phyloP scores from a whole-genome alignment of 2,888 invertebrate genomes.

The Drepana falcataria region DNA sequence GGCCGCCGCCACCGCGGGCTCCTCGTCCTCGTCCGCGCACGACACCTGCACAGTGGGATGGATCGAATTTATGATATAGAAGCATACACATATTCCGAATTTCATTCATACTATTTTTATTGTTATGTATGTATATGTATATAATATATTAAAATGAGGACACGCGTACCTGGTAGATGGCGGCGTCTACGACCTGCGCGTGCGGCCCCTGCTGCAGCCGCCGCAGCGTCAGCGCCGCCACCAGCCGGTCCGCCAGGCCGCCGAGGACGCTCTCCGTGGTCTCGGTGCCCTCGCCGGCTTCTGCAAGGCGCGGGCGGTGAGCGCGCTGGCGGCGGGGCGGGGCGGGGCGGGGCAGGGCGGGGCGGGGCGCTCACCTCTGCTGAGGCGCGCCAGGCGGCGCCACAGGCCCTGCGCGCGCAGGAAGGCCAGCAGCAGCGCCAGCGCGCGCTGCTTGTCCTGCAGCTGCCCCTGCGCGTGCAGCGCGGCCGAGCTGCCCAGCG shows the following conservation, averaged over 20 bases:
- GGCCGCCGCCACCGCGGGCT: conserved; percentile 33
- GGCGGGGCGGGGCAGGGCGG: too few species aligned
- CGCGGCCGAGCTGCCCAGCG: conserved; percentile 85
- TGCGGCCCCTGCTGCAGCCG: conserved; percentile 67
- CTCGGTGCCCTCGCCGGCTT: conserved; percentile 37
- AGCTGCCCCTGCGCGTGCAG: conserved; percentile 92
- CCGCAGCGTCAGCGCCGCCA: conserved; percentile 85
- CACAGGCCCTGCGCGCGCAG: conserved; percentile 83
- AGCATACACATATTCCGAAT: background rate
- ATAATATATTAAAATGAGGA: too few species aligned
- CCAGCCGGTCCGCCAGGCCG: conserved; percentile 89
- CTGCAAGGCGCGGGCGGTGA: too few species aligned
- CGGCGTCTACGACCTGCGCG: conserved; percentile 54
- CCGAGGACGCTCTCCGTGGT: conserved; percentile 78
- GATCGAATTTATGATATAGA: too few species aligned
- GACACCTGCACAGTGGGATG: conserved; percentile 29
- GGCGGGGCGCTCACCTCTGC: too few species aligned
- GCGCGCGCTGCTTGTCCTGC: conserved; percentile 90
- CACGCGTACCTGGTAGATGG: conserved; percentile 43
- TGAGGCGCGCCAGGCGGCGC: conserved; percentile 74
- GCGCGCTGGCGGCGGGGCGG: too few species aligned
- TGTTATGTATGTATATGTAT: too few species aligned
- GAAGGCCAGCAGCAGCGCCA: conserved; percentile 87
- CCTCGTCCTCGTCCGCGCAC: conserved; percentile 29
- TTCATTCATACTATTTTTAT: too few species aligned